phyloP scores from a whole-genome alignment of 2,113 vertebrate species.

The Labeo rohita region DNA sequence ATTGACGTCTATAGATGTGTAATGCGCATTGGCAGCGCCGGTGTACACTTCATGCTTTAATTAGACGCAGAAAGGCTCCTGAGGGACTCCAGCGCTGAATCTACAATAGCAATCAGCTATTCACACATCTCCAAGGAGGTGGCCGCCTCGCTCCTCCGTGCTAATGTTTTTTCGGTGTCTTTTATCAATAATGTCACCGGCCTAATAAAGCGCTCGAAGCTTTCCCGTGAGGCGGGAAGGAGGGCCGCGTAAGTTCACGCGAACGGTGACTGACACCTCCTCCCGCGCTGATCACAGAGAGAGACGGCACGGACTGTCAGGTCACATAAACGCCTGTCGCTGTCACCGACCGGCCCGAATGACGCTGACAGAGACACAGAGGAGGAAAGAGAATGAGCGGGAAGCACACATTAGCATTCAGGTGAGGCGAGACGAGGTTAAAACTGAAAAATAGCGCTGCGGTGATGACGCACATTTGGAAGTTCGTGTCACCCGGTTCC shows the following conservation, averaged over 20 bases:
- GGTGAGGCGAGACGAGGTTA: neutral
- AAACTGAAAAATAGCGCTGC: neutral
- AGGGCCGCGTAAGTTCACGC: neutral
- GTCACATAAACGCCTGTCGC: slow-evolving; percentile 22
- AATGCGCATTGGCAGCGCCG: neutral
- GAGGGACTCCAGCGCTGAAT: neutral
- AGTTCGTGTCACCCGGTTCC: neutral
- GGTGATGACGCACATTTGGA: neutral
- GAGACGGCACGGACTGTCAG: neutral
- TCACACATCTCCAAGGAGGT: slow-evolving; percentile 4
- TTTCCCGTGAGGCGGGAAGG: neutral
- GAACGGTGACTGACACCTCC: neutral
- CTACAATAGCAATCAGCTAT: slow-evolving; percentile 24
- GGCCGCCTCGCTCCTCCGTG: neutral
- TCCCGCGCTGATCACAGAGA: neutral
- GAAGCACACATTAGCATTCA: neutral
- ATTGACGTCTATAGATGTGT: slow-evolving; percentile 36
- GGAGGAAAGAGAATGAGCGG: neutral
- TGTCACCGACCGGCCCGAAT: neutral
- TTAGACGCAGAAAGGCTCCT: neutral
- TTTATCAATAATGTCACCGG: slow-evolving; percentile 48
- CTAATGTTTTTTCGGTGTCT: slow-evolving; percentile 21
- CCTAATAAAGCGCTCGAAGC: neutral
- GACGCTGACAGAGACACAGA: neutral
- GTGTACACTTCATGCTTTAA: slow-evolving; percentile 30